These are phyloP conservation scores for Cyprinella venusta DNA, from an alignment of 2,797 vertebrate genomes.

Conservation along the genomic window DNA sequence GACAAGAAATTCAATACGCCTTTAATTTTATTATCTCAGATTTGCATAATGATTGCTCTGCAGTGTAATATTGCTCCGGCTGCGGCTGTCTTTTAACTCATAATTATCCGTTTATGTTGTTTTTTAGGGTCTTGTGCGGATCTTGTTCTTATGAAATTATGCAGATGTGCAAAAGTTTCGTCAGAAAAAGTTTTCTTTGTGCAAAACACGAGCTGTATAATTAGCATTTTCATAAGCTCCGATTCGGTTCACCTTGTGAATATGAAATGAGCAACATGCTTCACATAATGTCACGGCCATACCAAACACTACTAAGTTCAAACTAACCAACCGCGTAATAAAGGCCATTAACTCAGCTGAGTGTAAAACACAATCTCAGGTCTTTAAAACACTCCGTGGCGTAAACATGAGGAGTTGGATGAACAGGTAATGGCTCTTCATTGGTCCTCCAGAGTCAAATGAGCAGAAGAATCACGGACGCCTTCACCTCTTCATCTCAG, in stretches of 20 bases:
- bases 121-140: conserved; percentile 19
- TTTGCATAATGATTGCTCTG: conserved; percentile 57
- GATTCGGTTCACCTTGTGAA: conserved; percentile 29
- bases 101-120: conserved; percentile 43
- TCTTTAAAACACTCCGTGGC: not conserved
- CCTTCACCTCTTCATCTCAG: conserved; percentile 40
- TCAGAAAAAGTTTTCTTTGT: conserved; percentile 28
- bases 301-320: not conserved
- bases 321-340: conserved; percentile 18
- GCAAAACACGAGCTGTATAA: conserved; percentile 12
- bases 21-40: conserved; percentile 54
- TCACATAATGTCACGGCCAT: not conserved
- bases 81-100: conserved; percentile 24
- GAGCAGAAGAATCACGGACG: conserved; percentile 33
- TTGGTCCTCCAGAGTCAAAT: conserved; percentile 33
- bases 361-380: conserved; percentile 24
- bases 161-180: conserved; percentile 18
- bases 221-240: conserved; percentile 34
- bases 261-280: conserved; percentile 39
- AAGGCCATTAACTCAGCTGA: conserved; percentile 14
- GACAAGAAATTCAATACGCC: conserved; percentile 46
- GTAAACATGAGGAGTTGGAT: conserved; percentile 43
- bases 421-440: conserved; percentile 46
- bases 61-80: conserved; percentile 44
- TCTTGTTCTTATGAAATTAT: conserved; percentile 35